A percentile compares a stretch with the other conserved stretches of the same genome.
Conservation (phyloP, 2,888 invertebrate genomes). For the Gymnocheta viridis region DNA sequence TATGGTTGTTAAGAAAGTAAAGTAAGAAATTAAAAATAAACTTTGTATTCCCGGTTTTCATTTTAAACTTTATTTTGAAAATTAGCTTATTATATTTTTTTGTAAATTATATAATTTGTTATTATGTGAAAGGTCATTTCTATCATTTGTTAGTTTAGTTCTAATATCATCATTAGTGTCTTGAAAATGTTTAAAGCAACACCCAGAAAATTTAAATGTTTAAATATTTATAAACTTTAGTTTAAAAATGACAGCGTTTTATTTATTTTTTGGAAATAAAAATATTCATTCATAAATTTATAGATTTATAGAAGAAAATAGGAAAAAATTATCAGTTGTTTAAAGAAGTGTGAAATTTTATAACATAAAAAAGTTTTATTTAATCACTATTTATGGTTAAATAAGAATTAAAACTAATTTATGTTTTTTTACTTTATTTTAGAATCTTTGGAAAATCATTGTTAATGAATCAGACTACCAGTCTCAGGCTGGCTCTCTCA, state of each 20-base stretch:
- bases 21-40: not conserved
- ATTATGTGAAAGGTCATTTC: not conserved
- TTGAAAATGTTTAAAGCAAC: not conserved
- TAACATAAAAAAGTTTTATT: not conserved
- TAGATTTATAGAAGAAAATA: not conserved
- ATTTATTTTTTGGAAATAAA: not conserved
- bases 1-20: not conserved
- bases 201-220: conserved; percentile 2
- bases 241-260: not conserved
- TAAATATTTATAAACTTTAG: conserved; percentile 34
- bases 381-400: not conserved
- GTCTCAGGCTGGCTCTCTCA: too few species aligned
- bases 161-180: not conserved
- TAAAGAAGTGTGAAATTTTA: not conserved
- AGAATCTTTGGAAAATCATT: too few species aligned
- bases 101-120: not conserved
- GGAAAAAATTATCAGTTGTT: not conserved
- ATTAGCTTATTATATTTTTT: not conserved
- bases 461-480: too few species aligned
- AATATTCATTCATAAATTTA: not conserved
- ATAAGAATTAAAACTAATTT: not conserved
- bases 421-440: too few species aligned
- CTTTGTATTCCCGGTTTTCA: not conserved
- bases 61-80: not conserved
- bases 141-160: not conserved